Conservation (phyloP, 2,797 vertebrate species). For the Gymnothorax javanicus region DNA sequence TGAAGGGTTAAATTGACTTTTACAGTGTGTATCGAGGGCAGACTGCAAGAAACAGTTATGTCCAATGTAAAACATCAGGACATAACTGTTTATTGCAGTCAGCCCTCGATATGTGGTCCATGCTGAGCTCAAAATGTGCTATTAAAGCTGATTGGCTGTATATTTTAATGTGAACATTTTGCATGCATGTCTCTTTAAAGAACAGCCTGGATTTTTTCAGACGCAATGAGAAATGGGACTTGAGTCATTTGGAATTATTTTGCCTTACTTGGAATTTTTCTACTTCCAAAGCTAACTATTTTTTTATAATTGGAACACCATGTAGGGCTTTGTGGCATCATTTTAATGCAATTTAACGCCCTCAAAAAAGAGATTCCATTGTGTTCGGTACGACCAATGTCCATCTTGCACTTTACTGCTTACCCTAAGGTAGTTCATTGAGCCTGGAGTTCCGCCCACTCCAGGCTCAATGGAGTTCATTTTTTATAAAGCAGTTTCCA, state of each 20-base stretch:
- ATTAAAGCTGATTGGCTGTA: no score
- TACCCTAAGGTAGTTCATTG: not conserved
- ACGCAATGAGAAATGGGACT: not conserved
- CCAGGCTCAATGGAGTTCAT: not conserved
- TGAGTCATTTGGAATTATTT: not conserved
- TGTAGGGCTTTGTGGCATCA: no score
- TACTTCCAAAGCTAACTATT: not conserved
- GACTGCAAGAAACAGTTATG: no score
- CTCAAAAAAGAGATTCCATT: not conserved
- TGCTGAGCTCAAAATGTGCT: no score
- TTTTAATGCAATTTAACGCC: no score
- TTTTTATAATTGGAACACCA: not conserved
- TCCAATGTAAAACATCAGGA: no score
- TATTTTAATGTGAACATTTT: not conserved
- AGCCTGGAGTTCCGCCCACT: not conserved
- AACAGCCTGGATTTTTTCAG: not conserved
- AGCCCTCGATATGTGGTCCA: no score
- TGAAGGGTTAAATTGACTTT: no score
- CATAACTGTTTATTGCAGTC: no score
- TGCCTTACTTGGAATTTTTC: not conserved
- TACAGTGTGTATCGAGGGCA: no score
- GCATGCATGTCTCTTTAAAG: not conserved
- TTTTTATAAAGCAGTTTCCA: not conserved
- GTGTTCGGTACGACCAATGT: not conserved
- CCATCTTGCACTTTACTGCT: not conserved